These are phyloP conservation scores for Lithophane ornitopus DNA, from an alignment of 2,888 invertebrate species.

Conservation along the genomic window DNA sequence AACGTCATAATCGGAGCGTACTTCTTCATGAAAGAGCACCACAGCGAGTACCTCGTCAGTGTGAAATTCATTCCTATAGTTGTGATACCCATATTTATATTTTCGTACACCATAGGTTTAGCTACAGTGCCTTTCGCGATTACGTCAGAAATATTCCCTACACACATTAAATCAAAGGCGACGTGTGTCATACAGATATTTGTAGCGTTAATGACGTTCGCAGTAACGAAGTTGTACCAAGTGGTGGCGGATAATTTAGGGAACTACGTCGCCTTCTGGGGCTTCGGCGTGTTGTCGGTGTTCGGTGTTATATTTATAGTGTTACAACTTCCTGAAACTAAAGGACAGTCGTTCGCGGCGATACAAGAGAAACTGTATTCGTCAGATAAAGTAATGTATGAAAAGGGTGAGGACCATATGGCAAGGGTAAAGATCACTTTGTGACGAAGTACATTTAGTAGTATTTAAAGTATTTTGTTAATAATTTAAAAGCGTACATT, in stretches of 20 bases:
- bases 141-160: slow-evolving; percentile 92
- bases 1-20: slow-evolving; percentile 90
- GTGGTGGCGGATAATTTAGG: slow-evolving; percentile 89
- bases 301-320: slow-evolving; percentile 89
- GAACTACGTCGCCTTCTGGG: slow-evolving; percentile 90
- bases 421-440: slow-evolving; percentile 82
- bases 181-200: slow-evolving; percentile 92
- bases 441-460: slow-evolving; percentile 67
- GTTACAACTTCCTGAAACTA: slow-evolving; percentile 90
- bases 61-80: slow-evolving; percentile 90
- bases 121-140: slow-evolving; percentile 92
- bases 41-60: slow-evolving; percentile 84
- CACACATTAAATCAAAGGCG: slow-evolving; percentile 92
- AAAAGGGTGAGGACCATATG: slow-evolving; percentile 80
- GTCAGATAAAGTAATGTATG: slow-evolving; percentile 81
- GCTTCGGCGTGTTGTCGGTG: slow-evolving; percentile 87
- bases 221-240: slow-evolving; percentile 91
- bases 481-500: slow-evolving; percentile 50
- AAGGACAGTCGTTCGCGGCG: slow-evolving; percentile 91
- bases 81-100: slow-evolving; percentile 91
- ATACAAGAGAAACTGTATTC: slow-evolving; percentile 89
- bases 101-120: slow-evolving; percentile 91
- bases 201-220: slow-evolving; percentile 91
- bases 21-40: slow-evolving; percentile 88
- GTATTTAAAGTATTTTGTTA: slow-evolving; percentile 49